Evolutionary conservation across 2,888 invertebrate species (phyloP), one percentile per base, ranked within the genome.

Genomic region (Ectemnius lituratus): DNA sequence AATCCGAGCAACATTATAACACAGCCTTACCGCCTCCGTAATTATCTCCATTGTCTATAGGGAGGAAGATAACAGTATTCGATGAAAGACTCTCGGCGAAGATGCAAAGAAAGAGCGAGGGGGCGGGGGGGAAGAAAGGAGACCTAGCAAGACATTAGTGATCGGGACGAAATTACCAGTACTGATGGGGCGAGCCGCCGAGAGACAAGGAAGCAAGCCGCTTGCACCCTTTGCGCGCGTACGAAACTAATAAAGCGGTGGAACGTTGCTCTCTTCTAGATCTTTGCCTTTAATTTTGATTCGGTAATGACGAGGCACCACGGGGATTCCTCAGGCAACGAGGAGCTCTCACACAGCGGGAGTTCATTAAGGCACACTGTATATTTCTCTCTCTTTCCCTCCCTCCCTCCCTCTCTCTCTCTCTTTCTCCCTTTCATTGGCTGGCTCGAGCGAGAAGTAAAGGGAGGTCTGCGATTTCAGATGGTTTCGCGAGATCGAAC

Each of bases 261-360:
- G 72, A 70, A 67, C 72, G 66, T 14, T 68, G 60, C 78, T 67
- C 37, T 37, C 74, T 79, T 75, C 77, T 62, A 46, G 71, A 70
- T 79, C 75, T 76, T 80, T 77, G 76, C 73, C 80, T 86, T 86
- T 82, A 86, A 86, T 85, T 87, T 86, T 87, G 85, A 85, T 84
- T 85, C 84, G 81, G 83, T 86, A 87, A 86, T 87, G 86, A 84
- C 78, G 85, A 73, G 37, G 75, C 84, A 61, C 87, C 61, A 67
- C 84, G 79, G 85, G 86, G 86, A 75, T 84, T 78, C 83, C 73
- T 67, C 69, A 28, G 69, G 70, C 76, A 84, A 83, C 79, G 84
- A 74, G 73, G 76, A 75, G 59, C 64, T 37, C 37, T 71, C 73
- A 70, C 80, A n/a, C 86, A 80, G 85, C 85, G 72, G 85, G 86